Base-by-base conservation (phyloP, 2,888 invertebrate species). In the Romanomermis culicivorax region DNA sequence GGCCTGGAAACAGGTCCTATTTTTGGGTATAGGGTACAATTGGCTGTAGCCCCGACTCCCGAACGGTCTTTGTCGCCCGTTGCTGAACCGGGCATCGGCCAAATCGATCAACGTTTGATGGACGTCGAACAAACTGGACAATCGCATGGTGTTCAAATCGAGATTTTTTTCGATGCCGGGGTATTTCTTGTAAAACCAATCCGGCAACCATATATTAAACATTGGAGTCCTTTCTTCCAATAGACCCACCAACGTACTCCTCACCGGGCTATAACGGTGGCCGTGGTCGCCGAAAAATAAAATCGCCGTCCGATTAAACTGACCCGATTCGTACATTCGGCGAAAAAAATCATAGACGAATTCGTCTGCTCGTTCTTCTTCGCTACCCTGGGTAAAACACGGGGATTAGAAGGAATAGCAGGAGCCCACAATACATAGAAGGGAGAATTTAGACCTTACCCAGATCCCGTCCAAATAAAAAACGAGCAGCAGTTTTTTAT, bases 161-260 rank as follows among this genome's bases (percentile, higher is more conserved):
- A 54, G 20, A 29, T 54, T 54, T 4, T 17, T 3, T 17, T 54
- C 17, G 23, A 54, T 54, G 2, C 23, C 2, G 3, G 55, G 55
- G 51, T 55, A 25, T 20, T 52, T 55, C 4, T 26, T 4, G 23
- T 51, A 55, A 51, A 55, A 55, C 55, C 55, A 55, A 2, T 4
- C 24, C 42, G 55, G 55, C 25, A 55, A 50, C 20, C 23, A 17
- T 23, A 55, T 30, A 2, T 23, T n/a, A 30, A 55, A 55, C 51
- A 55, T 54, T 3, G 55, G 55, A 51, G 36, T 29, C 2, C 55
- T 51, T 42, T 55, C 55, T 53, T 55, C 55, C 7, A 55, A 20
- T 17, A 55, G 51, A 26, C 55, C 55, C 2, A 55, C 30, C n/a
- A 52, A 27, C n/a, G 54, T 54, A 23, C 17, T 47, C 2, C 53